Evolutionary conservation across 1,140 invertebrate genomes (phyloP), one percentile per base, ranked within the genome.

Genomic region (Metopolophium dirhodum): DNA sequence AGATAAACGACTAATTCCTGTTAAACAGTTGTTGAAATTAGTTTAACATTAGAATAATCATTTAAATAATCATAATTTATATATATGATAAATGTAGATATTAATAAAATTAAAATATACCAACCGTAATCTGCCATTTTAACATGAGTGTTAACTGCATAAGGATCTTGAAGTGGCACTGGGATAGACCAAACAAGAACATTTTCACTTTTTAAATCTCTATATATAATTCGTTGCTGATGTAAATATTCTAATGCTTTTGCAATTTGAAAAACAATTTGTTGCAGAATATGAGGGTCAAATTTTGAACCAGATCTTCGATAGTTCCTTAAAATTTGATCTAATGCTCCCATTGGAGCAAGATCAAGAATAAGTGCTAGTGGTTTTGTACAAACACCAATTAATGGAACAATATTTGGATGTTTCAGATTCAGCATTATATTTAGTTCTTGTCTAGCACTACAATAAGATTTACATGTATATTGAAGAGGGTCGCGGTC

Each of bases 191-290:
- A 99, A 18, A 99, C 98, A 3, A 99, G 95, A 87, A 99, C 98
- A 96, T 99, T 99, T 95, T 99, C 99, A 1, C 98, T 98, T 96
- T 99, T 99, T 0, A 99, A 96, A 95, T 99, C 99, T 37, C 98
- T 96, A 95, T 99, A 99, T 93, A 99, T 99, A 9, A 99, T 99
- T 94, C 98, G 97, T 93, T 98, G 97, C 45, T 98, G 97, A 96
- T 99, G 99, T 8, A 99, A 96, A 95, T 99, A 99, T 95, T 99
- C 98, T 35, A 99, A 96, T 4, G 99, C 99, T 95, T 98, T 97
- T 0, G 98, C 98, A 20, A 99, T 97, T 96, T 99, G 98, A 68
- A 93, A 93, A 45, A 93, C 61, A 85, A 93, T 68, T 90, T 51
- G 87, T 93, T 99, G 98, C 4, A 99, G 96, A 0, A 97, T 97